phyloP scores from a whole-genome alignment of 2,113 vertebrate species.

The Sphaerodactylus townsendi region DNA sequence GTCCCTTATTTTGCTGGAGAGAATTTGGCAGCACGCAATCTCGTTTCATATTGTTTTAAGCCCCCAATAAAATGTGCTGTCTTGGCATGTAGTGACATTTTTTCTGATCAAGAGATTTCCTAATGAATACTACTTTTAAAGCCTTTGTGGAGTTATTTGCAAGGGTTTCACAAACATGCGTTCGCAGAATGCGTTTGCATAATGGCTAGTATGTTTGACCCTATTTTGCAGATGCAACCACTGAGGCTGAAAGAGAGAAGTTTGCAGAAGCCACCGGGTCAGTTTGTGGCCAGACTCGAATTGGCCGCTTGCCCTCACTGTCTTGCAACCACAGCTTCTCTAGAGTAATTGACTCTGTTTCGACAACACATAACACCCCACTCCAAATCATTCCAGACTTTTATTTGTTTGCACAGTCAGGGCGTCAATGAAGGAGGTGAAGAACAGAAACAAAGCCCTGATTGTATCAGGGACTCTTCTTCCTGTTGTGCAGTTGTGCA shows the following conservation, averaged over 20 bases:
- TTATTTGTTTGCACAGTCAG: no score
- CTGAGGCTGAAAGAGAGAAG: background rate
- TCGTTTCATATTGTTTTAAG: background rate
- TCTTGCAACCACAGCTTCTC: background rate
- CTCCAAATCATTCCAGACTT: no score
- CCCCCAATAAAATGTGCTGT: background rate
- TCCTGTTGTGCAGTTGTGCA: background rate
- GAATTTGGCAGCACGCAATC: fast-evolving
- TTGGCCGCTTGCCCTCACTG: background rate
- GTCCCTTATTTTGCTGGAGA: background rate
- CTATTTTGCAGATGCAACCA: background rate
- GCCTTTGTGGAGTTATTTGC: background rate
- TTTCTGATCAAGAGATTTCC: background rate
- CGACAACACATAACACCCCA: background rate
- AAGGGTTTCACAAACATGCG: background rate
- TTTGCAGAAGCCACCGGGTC: background rate
- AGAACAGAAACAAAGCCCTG: no score
- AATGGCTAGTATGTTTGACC: no score
- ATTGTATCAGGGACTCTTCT: no score
- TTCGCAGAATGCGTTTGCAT: no score
- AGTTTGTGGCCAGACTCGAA: background rate
- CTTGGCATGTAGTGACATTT: background rate
- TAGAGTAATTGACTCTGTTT: background rate
- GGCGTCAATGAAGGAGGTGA: no score
- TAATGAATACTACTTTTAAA: background rate